Conservation (phyloP, 2,797 vertebrate species). For the Masticophis lateralis region DNA sequence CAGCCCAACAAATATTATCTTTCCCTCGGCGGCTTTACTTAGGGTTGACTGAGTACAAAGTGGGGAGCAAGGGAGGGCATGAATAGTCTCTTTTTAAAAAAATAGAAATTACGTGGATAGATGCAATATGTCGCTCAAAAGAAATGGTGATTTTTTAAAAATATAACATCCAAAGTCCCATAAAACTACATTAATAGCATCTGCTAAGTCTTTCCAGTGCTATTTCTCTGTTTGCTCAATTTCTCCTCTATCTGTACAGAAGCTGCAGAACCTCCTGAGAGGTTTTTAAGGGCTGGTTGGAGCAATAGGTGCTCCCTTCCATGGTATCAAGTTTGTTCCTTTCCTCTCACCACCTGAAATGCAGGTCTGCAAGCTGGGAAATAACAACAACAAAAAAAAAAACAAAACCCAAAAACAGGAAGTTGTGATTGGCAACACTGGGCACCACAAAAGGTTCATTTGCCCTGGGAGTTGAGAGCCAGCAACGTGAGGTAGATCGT, state of each 20-base stretch:
- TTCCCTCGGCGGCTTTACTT: neutral
- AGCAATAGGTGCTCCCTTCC: neutral
- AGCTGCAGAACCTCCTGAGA: neutral
- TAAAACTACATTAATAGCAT: neutral
- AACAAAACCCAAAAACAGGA: neutral
- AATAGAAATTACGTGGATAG: neutral
- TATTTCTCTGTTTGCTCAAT: neutral
- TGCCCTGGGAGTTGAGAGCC: neutral
- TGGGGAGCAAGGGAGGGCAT: neutral
- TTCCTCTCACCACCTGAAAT: constrained; percentile 19
- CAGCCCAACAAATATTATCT: neutral
- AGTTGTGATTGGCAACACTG: neutral
- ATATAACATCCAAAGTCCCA: neutral
- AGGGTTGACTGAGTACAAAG: neutral
- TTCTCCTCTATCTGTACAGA: neutral
- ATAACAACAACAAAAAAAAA: neutral
- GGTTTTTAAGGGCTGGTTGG: neutral
- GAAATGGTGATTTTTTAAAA: neutral
- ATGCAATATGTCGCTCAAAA: neutral
- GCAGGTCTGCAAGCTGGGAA: neutral
- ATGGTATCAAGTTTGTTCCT: neutral
- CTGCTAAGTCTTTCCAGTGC: neutral
- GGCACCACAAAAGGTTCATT: constrained; percentile 21
- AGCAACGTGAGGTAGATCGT: neutral
- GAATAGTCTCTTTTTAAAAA: neutral